Percentiles rank a stretch among this genome's conserved stretches.
phyloP scores from a whole-genome alignment of 2,797 vertebrate species.

The Odontamblyopus rebecca region DNA sequence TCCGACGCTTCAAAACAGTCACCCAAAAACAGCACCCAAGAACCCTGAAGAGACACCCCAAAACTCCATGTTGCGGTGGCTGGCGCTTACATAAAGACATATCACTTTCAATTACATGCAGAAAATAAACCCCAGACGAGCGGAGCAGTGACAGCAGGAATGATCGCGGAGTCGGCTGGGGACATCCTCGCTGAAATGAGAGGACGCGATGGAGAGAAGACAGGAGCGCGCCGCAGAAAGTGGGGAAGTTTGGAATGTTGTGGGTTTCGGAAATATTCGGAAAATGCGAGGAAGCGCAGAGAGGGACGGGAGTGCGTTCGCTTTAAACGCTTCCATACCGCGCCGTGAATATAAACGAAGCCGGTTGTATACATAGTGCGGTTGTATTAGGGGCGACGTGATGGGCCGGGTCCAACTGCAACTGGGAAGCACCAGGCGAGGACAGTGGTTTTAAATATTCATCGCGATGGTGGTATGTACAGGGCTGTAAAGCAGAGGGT shows the following conservation, averaged over 20 bases:
- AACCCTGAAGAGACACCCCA: background rate
- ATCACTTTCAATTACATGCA: background rate
- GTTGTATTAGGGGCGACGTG: conserved; percentile 11
- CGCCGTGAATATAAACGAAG: background rate
- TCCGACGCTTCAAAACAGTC: background rate
- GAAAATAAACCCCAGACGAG: background rate
- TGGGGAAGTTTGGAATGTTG: conserved; percentile 76
- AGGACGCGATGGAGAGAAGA: conserved; percentile 39
- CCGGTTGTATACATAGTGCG: background rate
- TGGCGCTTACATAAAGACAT: background rate
- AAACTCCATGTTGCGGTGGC: background rate
- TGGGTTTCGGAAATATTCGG: conserved; percentile 77
- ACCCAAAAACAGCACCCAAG: background rate
- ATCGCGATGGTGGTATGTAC: background rate
- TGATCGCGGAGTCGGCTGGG: conserved; percentile 11
- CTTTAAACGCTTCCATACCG: background rate
- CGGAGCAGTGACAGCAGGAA: background rate
- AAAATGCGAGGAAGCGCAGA: conserved; percentile 76
- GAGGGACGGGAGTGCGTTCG: conserved; percentile 37
- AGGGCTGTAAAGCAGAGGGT: background rate
- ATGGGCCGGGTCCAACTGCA: conserved; percentile 2
- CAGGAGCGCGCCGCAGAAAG: conserved; percentile 71
- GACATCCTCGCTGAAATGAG: conserved; percentile 13
- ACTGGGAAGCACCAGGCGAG: background rate
- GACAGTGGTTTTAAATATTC: background rate